Percentiles rank a stretch among this genome's conserved stretches.
phyloP scores from a whole-genome alignment of 1,140 invertebrate genomes.

The Metopolophium dirhodum region DNA sequence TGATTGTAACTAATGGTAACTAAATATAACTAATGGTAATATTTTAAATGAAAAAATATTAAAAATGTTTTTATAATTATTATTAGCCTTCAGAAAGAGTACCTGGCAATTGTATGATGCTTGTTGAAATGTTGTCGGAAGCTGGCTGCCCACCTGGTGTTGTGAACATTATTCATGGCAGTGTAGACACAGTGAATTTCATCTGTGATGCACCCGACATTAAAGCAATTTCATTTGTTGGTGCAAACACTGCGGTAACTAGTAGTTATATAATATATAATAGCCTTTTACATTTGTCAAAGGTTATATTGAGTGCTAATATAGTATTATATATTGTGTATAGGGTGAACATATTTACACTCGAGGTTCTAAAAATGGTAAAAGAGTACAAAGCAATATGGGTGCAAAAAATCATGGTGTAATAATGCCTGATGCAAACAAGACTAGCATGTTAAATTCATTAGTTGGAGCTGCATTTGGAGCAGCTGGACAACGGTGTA shows the following conservation, averaged over 20 bases:
- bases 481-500: conserved; percentile 92
- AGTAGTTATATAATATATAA: neutral
- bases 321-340: neutral
- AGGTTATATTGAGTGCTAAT: neutral
- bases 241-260: conserved; percentile 88
- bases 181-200: conserved; percentile 93
- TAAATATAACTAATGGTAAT: neutral
- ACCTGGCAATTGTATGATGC: conserved; percentile 93
- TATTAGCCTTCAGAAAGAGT: conserved; percentile 95
- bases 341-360: conserved; percentile 96
- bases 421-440: conserved; percentile 96
- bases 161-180: conserved; percentile 96
- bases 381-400: conserved; percentile 98
- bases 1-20: no score
- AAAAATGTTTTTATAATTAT: conserved; percentile 10
- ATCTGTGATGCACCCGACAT: conserved; percentile 97
- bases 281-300: neutral
- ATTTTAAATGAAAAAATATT: neutral
- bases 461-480: conserved; percentile 96
- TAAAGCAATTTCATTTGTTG: conserved; percentile 97
- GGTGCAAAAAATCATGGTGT: conserved; percentile 99
- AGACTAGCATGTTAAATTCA: conserved; percentile 93
- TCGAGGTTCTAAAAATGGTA: conserved; percentile 85
- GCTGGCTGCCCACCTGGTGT: conserved; percentile 93
- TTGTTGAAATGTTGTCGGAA: conserved; percentile 87